Conservation (phyloP, 2,888 invertebrate species). For the Cordilura impudica region DNA sequence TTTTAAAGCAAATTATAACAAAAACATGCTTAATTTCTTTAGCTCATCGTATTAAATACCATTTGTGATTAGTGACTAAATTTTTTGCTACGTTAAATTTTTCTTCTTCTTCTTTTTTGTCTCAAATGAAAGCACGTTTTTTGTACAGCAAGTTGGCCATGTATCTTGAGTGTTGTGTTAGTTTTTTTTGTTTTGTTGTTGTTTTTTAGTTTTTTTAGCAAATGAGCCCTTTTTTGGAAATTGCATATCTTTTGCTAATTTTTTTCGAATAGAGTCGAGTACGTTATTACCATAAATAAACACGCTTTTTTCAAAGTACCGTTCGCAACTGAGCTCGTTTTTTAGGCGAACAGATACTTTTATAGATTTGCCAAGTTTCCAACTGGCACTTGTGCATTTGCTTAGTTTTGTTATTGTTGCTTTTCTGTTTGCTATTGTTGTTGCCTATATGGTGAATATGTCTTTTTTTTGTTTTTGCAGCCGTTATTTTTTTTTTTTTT, state of each 20-base stretch:
- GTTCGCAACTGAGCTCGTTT: conserved; percentile 77
- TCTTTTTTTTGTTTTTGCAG: background rate
- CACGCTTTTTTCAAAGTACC: conserved; percentile 73
- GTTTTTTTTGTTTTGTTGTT: background rate
- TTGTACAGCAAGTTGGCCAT: background rate
- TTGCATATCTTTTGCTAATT: conserved; percentile 22
- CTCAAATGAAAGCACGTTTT: background rate
- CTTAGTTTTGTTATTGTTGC: conserved; percentile 31
- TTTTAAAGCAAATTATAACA: background rate
- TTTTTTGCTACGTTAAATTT: conserved; percentile 1
- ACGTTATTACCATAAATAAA: conserved; percentile 61
- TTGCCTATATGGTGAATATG: conserved; percentile 33
- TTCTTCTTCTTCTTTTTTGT: background rate
- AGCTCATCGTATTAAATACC: conserved; percentile 24
- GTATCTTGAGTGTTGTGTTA: background rate
- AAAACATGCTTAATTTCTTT: background rate
- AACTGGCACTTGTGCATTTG: conserved; percentile 63
- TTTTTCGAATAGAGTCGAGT: conserved; percentile 1
- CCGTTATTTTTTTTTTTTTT: background rate
- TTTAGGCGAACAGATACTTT: conserved; percentile 76
- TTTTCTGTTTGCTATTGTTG: conserved; percentile 37
- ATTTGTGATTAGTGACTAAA: background rate
- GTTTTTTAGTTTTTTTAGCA: background rate
- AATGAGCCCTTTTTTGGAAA: conserved; percentile 23
- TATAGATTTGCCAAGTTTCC: conserved; percentile 76